phyloP scores from a whole-genome alignment of 2,797 vertebrate species.

The Halcyon leucocephala region DNA sequence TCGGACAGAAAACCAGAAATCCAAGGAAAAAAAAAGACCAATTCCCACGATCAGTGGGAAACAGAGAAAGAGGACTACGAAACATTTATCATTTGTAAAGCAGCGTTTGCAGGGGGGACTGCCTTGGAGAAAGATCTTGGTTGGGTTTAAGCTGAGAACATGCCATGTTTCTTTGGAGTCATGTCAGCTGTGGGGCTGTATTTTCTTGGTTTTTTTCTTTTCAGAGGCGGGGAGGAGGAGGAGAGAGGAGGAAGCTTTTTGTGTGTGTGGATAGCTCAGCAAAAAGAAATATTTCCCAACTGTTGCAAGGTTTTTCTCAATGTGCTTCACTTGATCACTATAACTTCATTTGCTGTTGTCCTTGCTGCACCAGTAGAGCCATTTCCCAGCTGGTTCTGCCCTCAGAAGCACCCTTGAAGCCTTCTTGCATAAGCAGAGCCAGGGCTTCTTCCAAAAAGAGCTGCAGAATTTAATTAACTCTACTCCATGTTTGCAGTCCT shows the following conservation, averaged over 20 bases:
- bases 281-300: not conserved
- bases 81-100: not conserved
- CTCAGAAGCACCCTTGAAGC: not conserved
- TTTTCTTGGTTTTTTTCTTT: not conserved
- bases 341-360: not conserved
- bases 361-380: not conserved
- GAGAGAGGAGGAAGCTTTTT: not conserved
- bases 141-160: not conserved
- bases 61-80: not conserved
- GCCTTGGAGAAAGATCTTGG: not conserved
- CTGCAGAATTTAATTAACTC: constrained; percentile 67
- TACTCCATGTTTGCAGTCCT: constrained; percentile 20
- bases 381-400: not conserved
- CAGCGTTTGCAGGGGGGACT: not conserved
- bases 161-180: not conserved
- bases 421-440: not conserved
- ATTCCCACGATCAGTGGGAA: not conserved
- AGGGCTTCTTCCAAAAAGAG: constrained; percentile 39
- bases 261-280: not conserved
- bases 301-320: not conserved
- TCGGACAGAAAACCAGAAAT: not conserved
- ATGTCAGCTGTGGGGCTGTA: not conserved
- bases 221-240: not conserved
- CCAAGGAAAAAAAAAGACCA: fast-evolving
- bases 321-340: not conserved